Conservation (phyloP, 37 sponge, comb jelly and placozoan genomes). For the Ianthella basta region DNA sequence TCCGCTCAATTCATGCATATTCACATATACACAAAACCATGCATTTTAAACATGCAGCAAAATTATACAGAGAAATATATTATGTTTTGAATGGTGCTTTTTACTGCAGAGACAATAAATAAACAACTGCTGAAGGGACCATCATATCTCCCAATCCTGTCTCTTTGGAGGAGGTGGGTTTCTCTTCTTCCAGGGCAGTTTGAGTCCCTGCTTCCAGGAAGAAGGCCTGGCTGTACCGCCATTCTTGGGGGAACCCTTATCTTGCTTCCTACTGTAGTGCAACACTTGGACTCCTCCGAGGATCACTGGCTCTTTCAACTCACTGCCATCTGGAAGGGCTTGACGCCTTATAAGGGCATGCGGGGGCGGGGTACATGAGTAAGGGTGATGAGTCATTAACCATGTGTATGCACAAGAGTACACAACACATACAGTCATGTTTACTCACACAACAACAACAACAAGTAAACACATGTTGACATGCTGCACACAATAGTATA, state of each 20-base stretch:
- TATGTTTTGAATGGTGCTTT: too few species aligned
- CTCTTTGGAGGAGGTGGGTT: slow-evolving; percentile 2
- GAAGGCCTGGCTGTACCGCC: too few species aligned
- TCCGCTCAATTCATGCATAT: too few species aligned
- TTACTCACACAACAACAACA: not conserved
- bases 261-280: not conserved
- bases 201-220: not conserved
- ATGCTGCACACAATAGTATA: not conserved
- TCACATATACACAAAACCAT: too few species aligned
- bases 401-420: not conserved
- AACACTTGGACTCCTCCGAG: not conserved
- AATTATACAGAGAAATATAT: too few species aligned
- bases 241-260: too few species aligned
- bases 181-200: not conserved
- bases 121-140: too few species aligned
- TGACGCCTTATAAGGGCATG: not conserved
- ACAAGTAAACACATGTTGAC: not conserved
- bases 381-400: not conserved
- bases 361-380: not conserved
- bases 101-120: too few species aligned
- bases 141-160: slow-evolving; percentile 15
- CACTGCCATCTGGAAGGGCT: not conserved
- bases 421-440: not conserved
- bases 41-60: too few species aligned
- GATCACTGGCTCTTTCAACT: not conserved